Evolutionary conservation across 2,113 vertebrate genomes (phyloP).

Genomic region (Alosa alosa): DNA sequence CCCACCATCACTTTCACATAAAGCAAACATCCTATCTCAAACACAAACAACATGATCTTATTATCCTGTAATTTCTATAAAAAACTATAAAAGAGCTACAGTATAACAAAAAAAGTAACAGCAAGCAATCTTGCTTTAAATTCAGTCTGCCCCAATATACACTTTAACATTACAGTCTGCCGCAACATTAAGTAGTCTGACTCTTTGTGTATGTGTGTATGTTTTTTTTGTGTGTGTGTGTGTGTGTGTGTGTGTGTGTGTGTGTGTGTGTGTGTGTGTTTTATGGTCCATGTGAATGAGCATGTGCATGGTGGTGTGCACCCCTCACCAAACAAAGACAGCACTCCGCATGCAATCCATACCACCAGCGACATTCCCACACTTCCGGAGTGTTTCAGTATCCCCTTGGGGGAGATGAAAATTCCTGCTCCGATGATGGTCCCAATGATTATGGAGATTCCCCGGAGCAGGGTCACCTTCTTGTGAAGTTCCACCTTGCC

Average conservation of each 20-base stretch:
- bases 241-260: neutral
- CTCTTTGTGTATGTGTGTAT: neutral
- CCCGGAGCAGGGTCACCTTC: constrained; percentile 89
- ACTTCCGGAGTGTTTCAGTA: constrained; percentile 86
- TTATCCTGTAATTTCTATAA: neutral
- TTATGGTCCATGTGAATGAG: constrained; percentile 1
- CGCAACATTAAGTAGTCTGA: neutral
- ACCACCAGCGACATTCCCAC: constrained; percentile 89
- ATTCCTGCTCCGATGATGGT: constrained; percentile 96
- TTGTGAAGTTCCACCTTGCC: constrained; percentile 82
- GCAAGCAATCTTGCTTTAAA: neutral
- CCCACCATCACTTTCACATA: neutral
- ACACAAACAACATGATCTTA: neutral
- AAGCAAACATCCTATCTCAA: neutral
- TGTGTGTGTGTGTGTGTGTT: neutral
- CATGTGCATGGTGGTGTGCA: neutral
- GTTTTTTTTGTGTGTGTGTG: neutral
- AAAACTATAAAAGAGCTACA: neutral
- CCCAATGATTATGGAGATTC: constrained; percentile 91
- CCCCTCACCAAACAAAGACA: constrained; percentile 92
- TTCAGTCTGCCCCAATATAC: neutral
- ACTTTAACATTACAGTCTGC: neutral
- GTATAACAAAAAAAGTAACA: neutral
- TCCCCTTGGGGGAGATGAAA: constrained; percentile 96
- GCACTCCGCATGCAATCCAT: constrained; percentile 87